Conservation (phyloP, 1,140 invertebrate genomes). For the Lutraria rhynchaena region DNA sequence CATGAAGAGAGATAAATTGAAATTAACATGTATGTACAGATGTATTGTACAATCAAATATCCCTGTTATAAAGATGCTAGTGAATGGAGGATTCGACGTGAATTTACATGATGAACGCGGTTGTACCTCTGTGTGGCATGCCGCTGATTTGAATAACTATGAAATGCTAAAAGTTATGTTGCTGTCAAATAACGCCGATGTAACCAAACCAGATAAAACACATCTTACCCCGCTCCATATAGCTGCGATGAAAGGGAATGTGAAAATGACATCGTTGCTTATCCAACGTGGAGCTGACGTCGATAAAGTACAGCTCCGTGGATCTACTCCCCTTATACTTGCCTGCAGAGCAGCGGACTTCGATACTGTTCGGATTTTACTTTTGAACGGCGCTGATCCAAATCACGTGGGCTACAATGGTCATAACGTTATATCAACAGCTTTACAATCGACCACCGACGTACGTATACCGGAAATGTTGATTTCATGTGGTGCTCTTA, state of each 20-base stretch:
- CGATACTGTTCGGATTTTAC: conserved; percentile 66
- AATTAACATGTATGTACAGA: conserved; percentile 67
- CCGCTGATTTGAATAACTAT: conserved; percentile 73
- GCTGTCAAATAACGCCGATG: conserved; percentile 57
- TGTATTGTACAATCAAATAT: conserved; percentile 70
- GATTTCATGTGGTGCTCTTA: conserved; percentile 67
- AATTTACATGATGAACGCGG: conserved; percentile 73
- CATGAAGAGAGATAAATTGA: conserved; percentile 68
- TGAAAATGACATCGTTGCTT: conserved; percentile 69
- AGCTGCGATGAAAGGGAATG: conserved; percentile 72
- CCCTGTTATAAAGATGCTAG: conserved; percentile 67
- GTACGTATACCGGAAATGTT: conserved; percentile 66
- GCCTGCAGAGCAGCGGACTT: conserved; percentile 66
- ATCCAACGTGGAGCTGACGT: conserved; percentile 69
- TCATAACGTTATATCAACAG: conserved; percentile 71
- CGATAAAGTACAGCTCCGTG: conserved; percentile 70
- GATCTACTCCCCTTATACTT: conserved; percentile 73
- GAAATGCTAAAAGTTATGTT: conserved; percentile 71
- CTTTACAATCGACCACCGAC: conserved; percentile 66
- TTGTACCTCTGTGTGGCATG: conserved; percentile 73
- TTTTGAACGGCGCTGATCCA: conserved; percentile 75
- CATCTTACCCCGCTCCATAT: conserved; percentile 72
- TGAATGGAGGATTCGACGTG: conserved; percentile 72
- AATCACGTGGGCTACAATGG: conserved; percentile 73
- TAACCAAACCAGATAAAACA: conserved; percentile 68